Evolutionary conservation across 2,888 invertebrate genomes (phyloP).

Genomic region (Neuroscelio doddi): DNA sequence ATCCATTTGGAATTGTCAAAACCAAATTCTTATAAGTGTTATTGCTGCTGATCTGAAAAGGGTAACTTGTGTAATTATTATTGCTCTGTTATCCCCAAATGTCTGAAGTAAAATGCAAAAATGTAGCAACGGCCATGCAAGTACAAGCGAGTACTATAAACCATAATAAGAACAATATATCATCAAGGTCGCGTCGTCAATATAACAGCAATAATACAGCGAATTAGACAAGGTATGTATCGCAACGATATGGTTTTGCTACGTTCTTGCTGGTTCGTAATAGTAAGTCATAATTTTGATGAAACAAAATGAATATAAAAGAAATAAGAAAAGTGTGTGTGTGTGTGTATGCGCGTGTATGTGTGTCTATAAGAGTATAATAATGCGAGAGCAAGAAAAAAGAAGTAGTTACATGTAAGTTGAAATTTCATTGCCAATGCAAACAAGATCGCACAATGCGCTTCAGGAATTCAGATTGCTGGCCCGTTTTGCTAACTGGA

Average conservation of each 20-base stretch:
- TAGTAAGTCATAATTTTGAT: constrained; percentile 19
- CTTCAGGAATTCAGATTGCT: constrained; percentile 1
- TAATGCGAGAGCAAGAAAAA: constrained; percentile 2
- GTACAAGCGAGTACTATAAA: not conserved
- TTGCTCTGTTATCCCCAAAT: constrained; percentile 24
- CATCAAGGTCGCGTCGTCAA: constrained; percentile 9
- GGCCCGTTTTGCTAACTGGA: constrained; percentile 28
- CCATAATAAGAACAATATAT: constrained; percentile 19
- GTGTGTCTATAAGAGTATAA: not conserved
- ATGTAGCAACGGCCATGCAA: constrained; percentile 25
- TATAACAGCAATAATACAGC: constrained; percentile 37
- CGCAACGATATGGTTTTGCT: constrained; percentile 19
- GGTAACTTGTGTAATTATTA: constrained; percentile 26
- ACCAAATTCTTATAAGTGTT: too few relatives aligned
- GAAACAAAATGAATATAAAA: constrained; percentile 8
- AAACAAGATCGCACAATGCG: constrained; percentile 9
- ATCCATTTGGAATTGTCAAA: too few relatives aligned
- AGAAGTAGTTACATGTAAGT: constrained; percentile 15
- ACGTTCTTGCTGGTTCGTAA: constrained; percentile 31
- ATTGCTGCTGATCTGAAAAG: constrained; percentile 40
- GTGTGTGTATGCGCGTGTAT: not conserved
- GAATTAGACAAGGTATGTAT: constrained; percentile 19
- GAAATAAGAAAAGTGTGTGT: not conserved
- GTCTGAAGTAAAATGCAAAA: constrained; percentile 25
- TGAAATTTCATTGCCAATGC: constrained; percentile 16